Conservation (phyloP, 2,113 vertebrate species). For the Crotalus viridis region DNA sequence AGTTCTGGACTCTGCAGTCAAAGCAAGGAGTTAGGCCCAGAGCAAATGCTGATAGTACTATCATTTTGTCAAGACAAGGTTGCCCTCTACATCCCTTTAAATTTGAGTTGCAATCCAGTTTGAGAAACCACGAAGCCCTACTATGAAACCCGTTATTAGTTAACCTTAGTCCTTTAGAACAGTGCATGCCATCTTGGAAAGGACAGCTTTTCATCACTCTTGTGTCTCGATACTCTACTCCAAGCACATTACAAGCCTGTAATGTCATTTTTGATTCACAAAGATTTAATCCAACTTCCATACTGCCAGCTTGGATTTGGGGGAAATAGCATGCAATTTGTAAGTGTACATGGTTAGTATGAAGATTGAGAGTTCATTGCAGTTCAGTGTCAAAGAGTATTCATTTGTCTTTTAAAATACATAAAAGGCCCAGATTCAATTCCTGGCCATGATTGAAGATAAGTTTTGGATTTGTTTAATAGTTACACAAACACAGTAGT, state of each 20-base stretch:
- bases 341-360: neutral
- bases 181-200: neutral
- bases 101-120: neutral
- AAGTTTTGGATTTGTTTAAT: neutral
- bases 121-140: neutral
- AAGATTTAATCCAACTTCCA: neutral
- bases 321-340: neutral
- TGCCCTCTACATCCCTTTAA: neutral
- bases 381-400: neutral
- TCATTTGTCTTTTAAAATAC: neutral
- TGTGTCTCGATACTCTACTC: too few species aligned
- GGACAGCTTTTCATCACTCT: too few species aligned
- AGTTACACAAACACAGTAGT: too few species aligned
- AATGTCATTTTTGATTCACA: too few species aligned
- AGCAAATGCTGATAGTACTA: neutral
- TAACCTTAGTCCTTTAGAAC: neutral
- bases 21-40: neutral
- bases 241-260: too few species aligned
- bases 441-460: neutral
- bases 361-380: neutral
- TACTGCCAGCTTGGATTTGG: neutral
- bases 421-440: neutral
- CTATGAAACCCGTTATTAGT: neutral
- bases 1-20: neutral
- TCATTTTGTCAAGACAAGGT: neutral